Evolutionary conservation across 2,113 vertebrate species (phyloP).

Genomic region (Ivindomyrus marchei): DNA sequence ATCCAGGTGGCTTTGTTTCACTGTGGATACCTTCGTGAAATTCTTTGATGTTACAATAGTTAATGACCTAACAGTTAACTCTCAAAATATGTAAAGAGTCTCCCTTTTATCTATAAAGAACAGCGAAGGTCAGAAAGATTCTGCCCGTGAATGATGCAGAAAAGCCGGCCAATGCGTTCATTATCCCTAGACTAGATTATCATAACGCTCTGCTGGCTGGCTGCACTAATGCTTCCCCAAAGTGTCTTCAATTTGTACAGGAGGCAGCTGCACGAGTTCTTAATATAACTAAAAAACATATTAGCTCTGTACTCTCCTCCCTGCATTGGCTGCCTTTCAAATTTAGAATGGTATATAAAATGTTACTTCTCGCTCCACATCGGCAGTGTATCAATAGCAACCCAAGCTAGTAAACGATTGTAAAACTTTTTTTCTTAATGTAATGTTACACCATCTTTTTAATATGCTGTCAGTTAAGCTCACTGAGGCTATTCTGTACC

Average conservation of each 20-base stretch:
- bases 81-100: neutral
- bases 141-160: neutral
- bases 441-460: neutral
- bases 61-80: neutral
- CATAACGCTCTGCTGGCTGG: neutral
- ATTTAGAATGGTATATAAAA: neutral
- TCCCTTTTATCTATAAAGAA: neutral
- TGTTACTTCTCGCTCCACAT: neutral
- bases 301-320: neutral
- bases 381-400: neutral
- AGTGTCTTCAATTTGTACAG: neutral
- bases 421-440: neutral
- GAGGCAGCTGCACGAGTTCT: neutral
- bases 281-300: conserved; percentile 2
- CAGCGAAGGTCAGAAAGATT: neutral
- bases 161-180: neutral
- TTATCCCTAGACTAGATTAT: neutral
- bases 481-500: neutral
- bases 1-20: neutral
- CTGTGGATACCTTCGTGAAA: neutral
- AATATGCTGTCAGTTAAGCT: neutral
- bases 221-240: neutral
- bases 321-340: neutral
- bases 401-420: neutral
- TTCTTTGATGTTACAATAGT: neutral